Base-by-base conservation (phyloP, 2,797 vertebrate species). In the Myotis planiceps region DNA sequence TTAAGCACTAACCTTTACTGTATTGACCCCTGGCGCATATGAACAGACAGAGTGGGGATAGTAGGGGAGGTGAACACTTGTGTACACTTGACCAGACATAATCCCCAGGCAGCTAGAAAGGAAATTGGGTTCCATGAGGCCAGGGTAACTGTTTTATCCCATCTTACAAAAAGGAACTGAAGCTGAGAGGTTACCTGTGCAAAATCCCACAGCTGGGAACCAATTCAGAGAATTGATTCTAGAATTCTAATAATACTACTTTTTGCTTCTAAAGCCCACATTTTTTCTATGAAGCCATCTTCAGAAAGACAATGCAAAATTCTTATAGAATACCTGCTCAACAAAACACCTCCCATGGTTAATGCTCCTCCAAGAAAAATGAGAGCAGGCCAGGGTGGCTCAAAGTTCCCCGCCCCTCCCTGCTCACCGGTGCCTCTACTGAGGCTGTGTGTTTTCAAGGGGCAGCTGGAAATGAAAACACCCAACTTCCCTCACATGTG, bases 141-240 rank as follows among this genome's bases (percentile, higher is more conserved):
- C 78, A 32, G 29, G 7, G 6, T 29, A n/a, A 71, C 71, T 55
- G 1, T 65, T 86, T 55, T 34, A 23, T 78, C 21, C 21, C 63
- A 51, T 51, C 65, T 72, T 92, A 69, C 25, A 23, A 65, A 51
- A 79, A 85, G 34, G n/a, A 81, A 66, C n/a, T 49, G 27, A 92
- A 85, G 23, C 42, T 42, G 18, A 80, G 18, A 55, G 12, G 51
- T 49, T 81, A 37, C 34, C 42, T 90, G 16, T 76, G 32, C 23
- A 63, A 66, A 94, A 51, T 80, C 69, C 39, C 39, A 92, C 29
- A 74, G 37, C 34, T 78, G 29, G 47, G 37, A 90, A 92, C 74
- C 53, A 81, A 32, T 68, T 88, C 78, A n/a, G 39, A 63, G 14
- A 21, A 82, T 32, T 66, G 60, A 82, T 66, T 34, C 21, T 82